A percentile compares a stretch with the other conserved stretches of the same genome.
These are phyloP conservation scores for Strigamia maritima DNA, from an alignment of 2,888 invertebrate species.

Conservation along the genomic window DNA sequence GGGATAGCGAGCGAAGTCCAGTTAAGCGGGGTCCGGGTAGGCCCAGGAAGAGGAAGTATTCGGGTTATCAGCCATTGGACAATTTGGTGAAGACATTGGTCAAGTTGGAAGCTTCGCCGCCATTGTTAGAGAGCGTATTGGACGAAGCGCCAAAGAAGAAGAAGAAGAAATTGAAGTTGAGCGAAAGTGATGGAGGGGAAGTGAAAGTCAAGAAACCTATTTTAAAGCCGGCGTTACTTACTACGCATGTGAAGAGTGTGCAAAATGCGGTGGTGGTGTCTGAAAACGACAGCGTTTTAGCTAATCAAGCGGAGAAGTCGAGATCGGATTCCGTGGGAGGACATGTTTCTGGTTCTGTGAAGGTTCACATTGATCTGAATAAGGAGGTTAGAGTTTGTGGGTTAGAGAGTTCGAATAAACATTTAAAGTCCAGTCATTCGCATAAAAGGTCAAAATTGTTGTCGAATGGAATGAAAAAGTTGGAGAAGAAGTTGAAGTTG, in stretches of 20 bases:
- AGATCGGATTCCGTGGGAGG: neutral
- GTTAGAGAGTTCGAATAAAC: neutral
- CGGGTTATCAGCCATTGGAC: neutral
- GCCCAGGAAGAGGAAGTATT: slow-evolving; percentile 52
- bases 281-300: neutral
- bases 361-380: neutral
- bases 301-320: neutral
- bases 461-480: neutral
- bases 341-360: neutral
- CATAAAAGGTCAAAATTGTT: neutral
- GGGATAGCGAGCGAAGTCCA: slow-evolving; percentile 53
- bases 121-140: slow-evolving; percentile 38
- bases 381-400: neutral
- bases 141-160: slow-evolving; percentile 36
- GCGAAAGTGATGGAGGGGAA: neutral
- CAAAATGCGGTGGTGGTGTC: neutral
- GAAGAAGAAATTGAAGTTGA: slow-evolving; percentile 34
- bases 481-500: slow-evolving; percentile 34
- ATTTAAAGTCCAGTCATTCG: neutral
- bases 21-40: slow-evolving; percentile 55
- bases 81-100: slow-evolving; percentile 28
- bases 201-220: slow-evolving; percentile 43
- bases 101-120: slow-evolving; percentile 47
- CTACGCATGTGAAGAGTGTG: slow-evolving; percentile 42
- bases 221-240: slow-evolving; percentile 54